These are phyloP conservation scores for Poecilia velifera DNA, from an alignment of 2,797 vertebrate genomes.

Conservation along the genomic window DNA sequence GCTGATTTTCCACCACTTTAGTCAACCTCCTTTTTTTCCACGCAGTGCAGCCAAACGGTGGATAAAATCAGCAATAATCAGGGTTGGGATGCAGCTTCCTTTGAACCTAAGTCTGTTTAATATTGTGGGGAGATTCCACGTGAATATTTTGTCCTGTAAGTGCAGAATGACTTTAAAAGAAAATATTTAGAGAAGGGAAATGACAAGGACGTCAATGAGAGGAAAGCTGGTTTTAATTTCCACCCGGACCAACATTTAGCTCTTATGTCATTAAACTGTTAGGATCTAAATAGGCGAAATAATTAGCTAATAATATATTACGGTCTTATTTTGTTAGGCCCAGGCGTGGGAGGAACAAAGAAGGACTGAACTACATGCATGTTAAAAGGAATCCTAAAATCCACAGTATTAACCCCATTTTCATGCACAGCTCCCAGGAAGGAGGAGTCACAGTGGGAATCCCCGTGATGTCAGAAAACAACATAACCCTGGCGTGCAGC, in stretches of 20 bases:
- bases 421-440: background rate
- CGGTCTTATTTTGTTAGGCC: background rate
- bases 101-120: slow-evolving; percentile 5
- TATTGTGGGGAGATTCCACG: background rate
- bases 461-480: background rate
- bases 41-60: slow-evolving; percentile 39
- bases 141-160: background rate
- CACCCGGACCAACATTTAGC: background rate
- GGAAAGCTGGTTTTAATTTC: background rate
- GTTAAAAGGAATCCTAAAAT: background rate
- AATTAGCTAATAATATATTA: background rate
- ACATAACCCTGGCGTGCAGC: background rate
- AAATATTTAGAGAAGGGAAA: background rate
- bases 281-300: background rate
- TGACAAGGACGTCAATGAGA: background rate
- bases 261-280: background rate
- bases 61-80: slow-evolving; percentile 58
- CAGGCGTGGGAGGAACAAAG: background rate
- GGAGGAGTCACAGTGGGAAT: background rate
- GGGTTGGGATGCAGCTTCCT: slow-evolving; percentile 18
- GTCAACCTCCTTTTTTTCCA: slow-evolving; percentile 51
- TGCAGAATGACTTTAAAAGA: background rate
- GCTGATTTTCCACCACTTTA: slow-evolving; percentile 59
- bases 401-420: background rate
- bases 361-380: background rate